Percentiles rank a stretch among this genome's conserved stretches.
phyloP scores from a whole-genome alignment of 1,140 invertebrate species.

The Tetramorium parvispinum region DNA sequence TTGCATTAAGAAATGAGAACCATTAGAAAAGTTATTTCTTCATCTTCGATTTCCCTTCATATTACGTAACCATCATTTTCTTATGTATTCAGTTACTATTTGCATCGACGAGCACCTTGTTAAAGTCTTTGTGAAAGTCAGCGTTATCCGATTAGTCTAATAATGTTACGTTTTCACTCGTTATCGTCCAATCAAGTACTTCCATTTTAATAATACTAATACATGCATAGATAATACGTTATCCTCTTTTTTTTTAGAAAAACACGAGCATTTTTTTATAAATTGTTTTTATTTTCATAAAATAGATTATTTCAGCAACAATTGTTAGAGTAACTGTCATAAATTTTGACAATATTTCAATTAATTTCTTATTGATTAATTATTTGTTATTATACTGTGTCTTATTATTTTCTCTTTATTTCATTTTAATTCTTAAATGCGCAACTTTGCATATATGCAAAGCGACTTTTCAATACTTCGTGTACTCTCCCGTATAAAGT shows the following conservation, averaged over 20 bases:
- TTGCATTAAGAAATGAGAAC: conserved; percentile 10
- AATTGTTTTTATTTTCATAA: not conserved
- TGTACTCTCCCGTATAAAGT: no score
- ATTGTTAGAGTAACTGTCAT: not conserved
- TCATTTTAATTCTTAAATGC: not conserved
- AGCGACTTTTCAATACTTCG: no score
- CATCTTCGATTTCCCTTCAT: not conserved
- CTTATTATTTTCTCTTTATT: not conserved
- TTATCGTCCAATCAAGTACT: not conserved
- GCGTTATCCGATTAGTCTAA: not conserved
- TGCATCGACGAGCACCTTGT: not conserved
- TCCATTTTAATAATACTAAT: not conserved
- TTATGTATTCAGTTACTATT: not conserved
- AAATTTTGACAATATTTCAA: not conserved
- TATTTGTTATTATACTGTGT: not conserved
- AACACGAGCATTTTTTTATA: not conserved
- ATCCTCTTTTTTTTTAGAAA: not conserved
- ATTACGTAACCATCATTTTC: not conserved
- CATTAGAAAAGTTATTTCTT: not conserved
- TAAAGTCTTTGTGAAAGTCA: not conserved
- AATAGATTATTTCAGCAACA: not conserved
- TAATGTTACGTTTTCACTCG: not conserved
- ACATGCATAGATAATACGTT: not conserved
- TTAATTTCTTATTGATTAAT: not conserved
- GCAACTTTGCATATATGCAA: no score